Percentiles rank a stretch among this genome's conserved stretches.
phyloP scores from a whole-genome alignment of 53 echinoderm and acorn worm genomes.

The Echinarachnius parma region DNA sequence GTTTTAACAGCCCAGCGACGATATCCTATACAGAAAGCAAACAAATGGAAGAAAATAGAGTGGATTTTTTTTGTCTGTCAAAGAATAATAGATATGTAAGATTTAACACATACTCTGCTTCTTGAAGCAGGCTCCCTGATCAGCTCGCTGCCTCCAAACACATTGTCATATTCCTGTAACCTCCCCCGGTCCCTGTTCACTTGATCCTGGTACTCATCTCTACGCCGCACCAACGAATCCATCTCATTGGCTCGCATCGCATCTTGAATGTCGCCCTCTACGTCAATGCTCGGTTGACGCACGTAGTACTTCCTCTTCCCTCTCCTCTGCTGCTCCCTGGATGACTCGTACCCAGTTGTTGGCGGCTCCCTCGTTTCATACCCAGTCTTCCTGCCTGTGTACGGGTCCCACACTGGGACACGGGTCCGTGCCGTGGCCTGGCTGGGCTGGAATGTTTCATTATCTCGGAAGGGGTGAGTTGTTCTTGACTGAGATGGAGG shows the following conservation, averaged over 20 bases:
- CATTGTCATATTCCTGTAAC: slow-evolving; percentile 21
- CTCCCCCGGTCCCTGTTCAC: slow-evolving; percentile 1
- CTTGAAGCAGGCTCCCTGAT: not conserved
- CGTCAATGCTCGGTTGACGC: slow-evolving; percentile 2
- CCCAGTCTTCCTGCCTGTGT: slow-evolving; percentile 35
- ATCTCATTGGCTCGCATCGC: slow-evolving; percentile 23
- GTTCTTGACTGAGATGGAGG: not conserved
- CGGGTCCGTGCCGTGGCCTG: not conserved
- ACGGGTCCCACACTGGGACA: slow-evolving; percentile 41
- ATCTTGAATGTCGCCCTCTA: slow-evolving; percentile 13
- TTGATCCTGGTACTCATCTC: slow-evolving; percentile 8
- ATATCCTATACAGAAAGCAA: not conserved
- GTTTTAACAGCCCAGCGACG: too few relatives aligned
- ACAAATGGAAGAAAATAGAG: too few relatives aligned
- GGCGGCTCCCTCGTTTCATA: slow-evolving; percentile 7
- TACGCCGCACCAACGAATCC: not conserved
- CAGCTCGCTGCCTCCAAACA: slow-evolving; percentile 16
- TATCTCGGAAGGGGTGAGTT: slow-evolving; percentile 2
- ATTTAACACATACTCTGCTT: not conserved
- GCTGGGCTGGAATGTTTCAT: slow-evolving; percentile 21
- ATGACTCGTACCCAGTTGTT: too few relatives aligned
- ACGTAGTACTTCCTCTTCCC: slow-evolving; percentile 26
- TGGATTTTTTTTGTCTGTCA: too few relatives aligned
- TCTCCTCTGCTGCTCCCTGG: slow-evolving; percentile 5
- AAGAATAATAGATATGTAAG: too few relatives aligned